A percentile compares a stretch with the other conserved stretches of the same genome.
phyloP scores from a whole-genome alignment of 2,797 vertebrate genomes.

The Aselliscus stoliczkanus region DNA sequence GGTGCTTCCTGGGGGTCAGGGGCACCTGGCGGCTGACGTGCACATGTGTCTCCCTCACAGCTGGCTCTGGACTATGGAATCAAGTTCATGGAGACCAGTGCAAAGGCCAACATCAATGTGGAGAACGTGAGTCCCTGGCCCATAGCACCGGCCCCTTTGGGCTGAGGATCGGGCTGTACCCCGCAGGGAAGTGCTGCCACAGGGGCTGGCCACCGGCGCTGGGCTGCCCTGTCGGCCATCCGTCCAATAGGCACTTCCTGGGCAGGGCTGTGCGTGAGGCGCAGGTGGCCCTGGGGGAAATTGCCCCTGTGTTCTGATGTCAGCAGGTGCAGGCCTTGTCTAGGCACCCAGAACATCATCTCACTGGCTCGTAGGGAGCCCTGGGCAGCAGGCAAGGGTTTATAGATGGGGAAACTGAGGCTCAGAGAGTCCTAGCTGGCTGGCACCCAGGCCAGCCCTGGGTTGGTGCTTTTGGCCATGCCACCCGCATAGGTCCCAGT shows the following conservation, averaged over 20 bases:
- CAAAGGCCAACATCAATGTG: slow-evolving; percentile 98
- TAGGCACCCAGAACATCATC: background rate
- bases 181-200: background rate
- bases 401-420: background rate
- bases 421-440: background rate
- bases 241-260: background rate
- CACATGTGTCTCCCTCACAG: slow-evolving; percentile 75
- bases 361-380: background rate
- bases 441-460: fast-evolving
- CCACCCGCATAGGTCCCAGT: background rate
- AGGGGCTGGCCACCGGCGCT: background rate
- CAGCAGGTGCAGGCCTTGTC: background rate
- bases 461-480: background rate
- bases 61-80: slow-evolving; percentile 95
- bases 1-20: background rate
- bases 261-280: background rate
- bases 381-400: background rate
- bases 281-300: background rate
- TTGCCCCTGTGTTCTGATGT: background rate
- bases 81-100: slow-evolving; percentile 99
- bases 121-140: slow-evolving; percentile 89
- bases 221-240: too few relatives aligned
- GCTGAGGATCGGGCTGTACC: background rate
- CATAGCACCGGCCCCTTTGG: fast-evolving
- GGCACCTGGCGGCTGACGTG: background rate